Evolutionary conservation across 1,140 invertebrate genomes (phyloP).

Genomic region (Pristionchus pacificus): DNA sequence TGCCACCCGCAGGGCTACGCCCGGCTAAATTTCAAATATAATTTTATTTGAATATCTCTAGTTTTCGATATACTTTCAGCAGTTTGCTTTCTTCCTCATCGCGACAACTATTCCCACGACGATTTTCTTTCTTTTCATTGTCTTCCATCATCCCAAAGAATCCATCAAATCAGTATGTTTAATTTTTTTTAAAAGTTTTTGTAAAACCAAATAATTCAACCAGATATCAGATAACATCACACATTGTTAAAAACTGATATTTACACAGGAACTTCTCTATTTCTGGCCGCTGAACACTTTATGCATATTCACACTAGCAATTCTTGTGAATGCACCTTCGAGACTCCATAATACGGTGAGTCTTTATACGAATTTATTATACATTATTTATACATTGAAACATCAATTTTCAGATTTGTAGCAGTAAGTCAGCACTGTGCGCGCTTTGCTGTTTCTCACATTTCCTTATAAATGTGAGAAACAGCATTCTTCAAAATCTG

Average conservation of each 20-base stretch:
- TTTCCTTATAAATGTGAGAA: constrained; percentile 22
- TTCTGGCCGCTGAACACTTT: constrained; percentile 24
- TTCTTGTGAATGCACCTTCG: constrained; percentile 33
- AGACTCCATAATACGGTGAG: constrained; percentile 34
- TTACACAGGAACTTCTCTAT: constrained; percentile 5
- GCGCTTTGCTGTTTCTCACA: constrained; percentile 21
- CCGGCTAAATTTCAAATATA: no score
- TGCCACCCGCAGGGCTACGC: no score
- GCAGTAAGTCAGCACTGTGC: constrained; percentile 20
- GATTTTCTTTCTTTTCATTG: constrained; percentile 34
- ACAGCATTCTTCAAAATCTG: no score
- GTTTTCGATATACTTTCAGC: constrained; percentile 24
- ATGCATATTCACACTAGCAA: constrained; percentile 30
- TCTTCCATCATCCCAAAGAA: background rate
- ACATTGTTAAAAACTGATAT: no score
- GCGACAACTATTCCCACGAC: constrained; percentile 37
- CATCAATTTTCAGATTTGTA: constrained; percentile 13
- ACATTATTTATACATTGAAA: no score
- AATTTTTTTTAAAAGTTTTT: no score
- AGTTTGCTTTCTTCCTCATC: constrained; percentile 40
- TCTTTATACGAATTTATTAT: background rate
- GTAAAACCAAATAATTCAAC: no score
- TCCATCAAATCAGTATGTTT: no score
- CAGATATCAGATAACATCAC: no score
- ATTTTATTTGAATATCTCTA: no score